phyloP scores from a whole-genome alignment of 2,113 vertebrate species.

The Notarius quadriscutis region DNA sequence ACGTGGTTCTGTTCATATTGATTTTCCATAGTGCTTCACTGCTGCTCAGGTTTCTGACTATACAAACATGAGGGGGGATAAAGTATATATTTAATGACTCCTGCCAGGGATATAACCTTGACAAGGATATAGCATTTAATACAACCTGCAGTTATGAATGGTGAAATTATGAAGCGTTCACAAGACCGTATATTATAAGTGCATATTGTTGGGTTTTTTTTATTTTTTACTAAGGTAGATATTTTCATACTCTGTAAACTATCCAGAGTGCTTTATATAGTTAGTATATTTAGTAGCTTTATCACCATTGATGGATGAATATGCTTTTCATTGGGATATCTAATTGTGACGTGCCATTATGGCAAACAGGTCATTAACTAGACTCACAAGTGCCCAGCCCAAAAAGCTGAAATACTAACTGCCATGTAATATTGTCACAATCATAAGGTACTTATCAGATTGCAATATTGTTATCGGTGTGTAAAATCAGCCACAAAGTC shows the following conservation, averaged over 20 bases:
- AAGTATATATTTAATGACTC: constrained; percentile 67
- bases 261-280: not conserved
- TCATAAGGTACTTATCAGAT: not conserved
- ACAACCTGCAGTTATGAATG: constrained; percentile 52
- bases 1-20: constrained; percentile 65
- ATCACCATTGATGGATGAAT: constrained; percentile 15
- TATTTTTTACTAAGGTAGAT: not conserved
- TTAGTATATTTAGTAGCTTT: not conserved
- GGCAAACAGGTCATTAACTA: constrained; percentile 18
- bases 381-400: not conserved
- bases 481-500: constrained; percentile 4
- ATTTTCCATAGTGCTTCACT: constrained; percentile 66
- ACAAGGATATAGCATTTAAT: constrained; percentile 63
- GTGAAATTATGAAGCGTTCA: not conserved
- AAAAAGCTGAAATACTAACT: not conserved
- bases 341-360: not conserved
- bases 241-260: constrained; percentile 5
- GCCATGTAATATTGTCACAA: not conserved
- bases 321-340: not conserved
- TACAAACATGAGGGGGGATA: constrained; percentile 46
- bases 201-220: not conserved
- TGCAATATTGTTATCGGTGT: not conserved
- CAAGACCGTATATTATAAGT: constrained; percentile 37
- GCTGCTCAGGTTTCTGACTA: constrained; percentile 67
- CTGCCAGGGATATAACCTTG: constrained; percentile 59